phyloP scores from a whole-genome alignment of 2,113 vertebrate species.

The Crocuta crocuta region DNA sequence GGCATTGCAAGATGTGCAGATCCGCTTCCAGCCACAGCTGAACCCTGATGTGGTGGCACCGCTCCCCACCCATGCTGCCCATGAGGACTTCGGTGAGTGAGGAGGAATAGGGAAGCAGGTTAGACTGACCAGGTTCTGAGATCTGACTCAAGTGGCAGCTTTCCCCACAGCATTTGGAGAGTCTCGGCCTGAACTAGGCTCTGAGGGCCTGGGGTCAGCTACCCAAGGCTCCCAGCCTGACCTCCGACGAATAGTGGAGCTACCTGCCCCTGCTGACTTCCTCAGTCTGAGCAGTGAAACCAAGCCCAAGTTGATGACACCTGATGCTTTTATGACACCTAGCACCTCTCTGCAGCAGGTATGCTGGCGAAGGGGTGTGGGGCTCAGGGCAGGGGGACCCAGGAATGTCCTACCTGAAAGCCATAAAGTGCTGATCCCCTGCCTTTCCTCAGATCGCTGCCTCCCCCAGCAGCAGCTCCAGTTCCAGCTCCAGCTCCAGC shows the following conservation, averaged over 20 bases:
- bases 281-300: constrained; percentile 89
- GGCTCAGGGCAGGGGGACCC: background rate
- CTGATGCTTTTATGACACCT: constrained; percentile 98
- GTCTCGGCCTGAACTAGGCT: constrained; percentile 89
- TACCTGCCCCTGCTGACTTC: constrained; percentile 94
- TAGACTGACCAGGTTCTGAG: background rate
- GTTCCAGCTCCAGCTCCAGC: constrained; percentile 90
- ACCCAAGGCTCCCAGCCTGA: constrained; percentile 92
- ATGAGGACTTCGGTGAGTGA: constrained; percentile 93
- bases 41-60: constrained; percentile 86
- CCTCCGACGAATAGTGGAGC: constrained; percentile 91
- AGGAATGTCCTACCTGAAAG: background rate
- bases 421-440: constrained; percentile 17
- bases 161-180: constrained; percentile 90
- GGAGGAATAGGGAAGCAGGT: background rate
- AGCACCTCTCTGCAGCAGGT: constrained; percentile 94
- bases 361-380: background rate
- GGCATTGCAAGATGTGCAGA: constrained; percentile 97
- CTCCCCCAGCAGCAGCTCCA: constrained; percentile 91
- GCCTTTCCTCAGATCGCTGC: constrained; percentile 88
- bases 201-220: constrained; percentile 90
- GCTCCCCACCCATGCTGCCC: constrained; percentile 88
- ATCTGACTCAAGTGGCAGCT: constrained; percentile 19
- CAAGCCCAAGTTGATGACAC: constrained; percentile 98
- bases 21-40: constrained; percentile 95